Evolutionary conservation across 2,888 invertebrate species (phyloP), one percentile per base, ranked within the genome.

Genomic region (Pyralis farinalis): DNA sequence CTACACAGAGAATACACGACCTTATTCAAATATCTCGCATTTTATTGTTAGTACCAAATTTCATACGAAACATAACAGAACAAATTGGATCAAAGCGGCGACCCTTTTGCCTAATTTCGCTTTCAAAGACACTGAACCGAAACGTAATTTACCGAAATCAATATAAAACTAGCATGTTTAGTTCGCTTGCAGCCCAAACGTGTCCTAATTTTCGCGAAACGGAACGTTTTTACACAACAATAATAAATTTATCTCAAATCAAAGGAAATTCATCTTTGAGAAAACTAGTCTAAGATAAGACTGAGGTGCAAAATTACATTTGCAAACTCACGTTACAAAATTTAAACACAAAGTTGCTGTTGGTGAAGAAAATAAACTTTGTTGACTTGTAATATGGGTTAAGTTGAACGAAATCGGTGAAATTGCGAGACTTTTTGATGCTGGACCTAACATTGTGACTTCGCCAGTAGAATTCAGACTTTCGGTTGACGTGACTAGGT

Each of bases 171-270:
- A 57, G 51, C 41, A 43, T 70, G 71, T 70, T 64, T 63, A 70
- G 71, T 69, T 16, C 63, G 56, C 61, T 67, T 67, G 20, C n/a
- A 29, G 70, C 65, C 63, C 59, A 68, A 70, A 79, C 79, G 80
- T 81, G 81, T 79, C 80, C 82, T 70, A 78, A 78, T 80, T 81
- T 73, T 66, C 56, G 67, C 65, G 76, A 79, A 78, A 80, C 80
- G 78, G 75, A 78, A 72, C 74, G 70, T 67, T 74, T 66, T 56
- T 47, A 51, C 41, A 48, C 46, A 53, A 59, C 55, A 57, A 55
- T 46, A 47, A 52, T 55, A 50, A 31, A 9, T 45, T 25, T 44
- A 28, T 22, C 2, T n/a, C 37, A 37, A 47, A 40, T 44, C 58
- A 56, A 48, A 43, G 52, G 43, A 69, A 68, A 68, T 46, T 47